Percentiles rank a stretch among this genome's conserved stretches.
These are phyloP conservation scores for Zosterops pallidus DNA, from an alignment of 2,113 vertebrate genomes.

Conservation along the genomic window DNA sequence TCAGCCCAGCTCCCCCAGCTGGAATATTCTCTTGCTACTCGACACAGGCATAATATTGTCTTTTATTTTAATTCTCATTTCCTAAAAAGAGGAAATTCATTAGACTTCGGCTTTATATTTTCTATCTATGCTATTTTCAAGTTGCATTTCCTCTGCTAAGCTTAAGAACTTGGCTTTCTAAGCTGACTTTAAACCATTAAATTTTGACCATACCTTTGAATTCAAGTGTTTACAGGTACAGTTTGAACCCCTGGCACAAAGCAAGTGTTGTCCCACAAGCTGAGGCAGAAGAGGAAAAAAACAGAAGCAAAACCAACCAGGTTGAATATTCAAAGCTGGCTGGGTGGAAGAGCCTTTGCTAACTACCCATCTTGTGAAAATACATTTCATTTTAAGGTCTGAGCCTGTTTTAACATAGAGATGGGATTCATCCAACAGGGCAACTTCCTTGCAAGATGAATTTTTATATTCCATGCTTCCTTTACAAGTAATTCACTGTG, in stretches of 20 bases:
- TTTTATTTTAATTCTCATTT: neutral
- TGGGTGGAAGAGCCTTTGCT: neutral
- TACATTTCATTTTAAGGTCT: neutral
- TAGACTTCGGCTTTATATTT: neutral
- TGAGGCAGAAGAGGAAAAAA: neutral
- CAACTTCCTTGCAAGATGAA: neutral
- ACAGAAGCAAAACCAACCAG: neutral
- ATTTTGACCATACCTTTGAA: neutral
- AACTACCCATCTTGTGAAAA: neutral
- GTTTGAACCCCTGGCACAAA: neutral
- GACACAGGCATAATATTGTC: neutral
- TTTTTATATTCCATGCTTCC: neutral
- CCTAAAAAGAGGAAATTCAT: neutral
- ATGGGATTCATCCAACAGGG: neutral
- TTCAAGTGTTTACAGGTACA: neutral
- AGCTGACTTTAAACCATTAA: neutral
- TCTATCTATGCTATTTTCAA: neutral
- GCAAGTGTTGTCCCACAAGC: neutral
- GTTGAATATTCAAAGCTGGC: neutral
- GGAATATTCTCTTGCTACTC: neutral
- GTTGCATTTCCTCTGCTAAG: neutral
- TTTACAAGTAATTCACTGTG: constrained; percentile 35
- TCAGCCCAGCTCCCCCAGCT: neutral
- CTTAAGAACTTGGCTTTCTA: neutral
- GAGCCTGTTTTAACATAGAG: neutral